These are phyloP conservation scores for Passer montanus DNA, from an alignment of 2,113 vertebrate genomes.

Conservation along the genomic window DNA sequence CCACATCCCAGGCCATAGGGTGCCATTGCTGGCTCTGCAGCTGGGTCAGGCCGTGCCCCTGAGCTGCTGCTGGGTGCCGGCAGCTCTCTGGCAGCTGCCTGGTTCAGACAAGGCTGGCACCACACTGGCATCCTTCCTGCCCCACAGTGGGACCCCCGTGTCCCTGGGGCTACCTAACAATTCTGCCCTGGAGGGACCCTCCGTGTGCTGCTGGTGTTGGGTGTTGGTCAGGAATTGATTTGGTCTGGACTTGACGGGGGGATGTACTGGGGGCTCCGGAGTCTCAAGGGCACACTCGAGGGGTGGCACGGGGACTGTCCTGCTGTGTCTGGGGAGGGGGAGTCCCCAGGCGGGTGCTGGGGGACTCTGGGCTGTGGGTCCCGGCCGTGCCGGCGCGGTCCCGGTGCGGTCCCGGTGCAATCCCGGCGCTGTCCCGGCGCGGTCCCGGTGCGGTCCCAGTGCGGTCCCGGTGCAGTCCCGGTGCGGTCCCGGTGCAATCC, in stretches of 20 bases:
- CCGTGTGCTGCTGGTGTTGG: neutral
- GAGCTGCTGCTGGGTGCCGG: neutral
- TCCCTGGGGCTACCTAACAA: neutral
- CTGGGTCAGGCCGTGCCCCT: rapidly evolving
- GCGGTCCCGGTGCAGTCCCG: no score
- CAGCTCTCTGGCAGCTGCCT: neutral
- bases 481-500: no score
- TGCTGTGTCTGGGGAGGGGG: rapidly evolving
- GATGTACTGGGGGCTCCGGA: neutral
- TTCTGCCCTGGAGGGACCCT: neutral
- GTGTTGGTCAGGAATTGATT: rapidly evolving
- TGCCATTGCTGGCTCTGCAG: neutral
- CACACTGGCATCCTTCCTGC: neutral
- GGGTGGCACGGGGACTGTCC: neutral
- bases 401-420: neutral
- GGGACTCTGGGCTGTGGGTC: neutral
- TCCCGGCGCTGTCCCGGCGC: no score
- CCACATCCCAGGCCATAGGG: neutral
- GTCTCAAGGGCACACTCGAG: rapidly evolving
- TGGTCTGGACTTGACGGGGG: rapidly evolving
- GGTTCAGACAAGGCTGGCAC: neutral
- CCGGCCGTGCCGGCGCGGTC: neutral
- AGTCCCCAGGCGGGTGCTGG: neutral
- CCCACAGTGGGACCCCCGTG: rapidly evolving
- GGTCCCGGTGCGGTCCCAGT: no score